Evolutionary conservation across 1,140 invertebrate genomes (phyloP).

Genomic region (Hypothenemus hampei): DNA sequence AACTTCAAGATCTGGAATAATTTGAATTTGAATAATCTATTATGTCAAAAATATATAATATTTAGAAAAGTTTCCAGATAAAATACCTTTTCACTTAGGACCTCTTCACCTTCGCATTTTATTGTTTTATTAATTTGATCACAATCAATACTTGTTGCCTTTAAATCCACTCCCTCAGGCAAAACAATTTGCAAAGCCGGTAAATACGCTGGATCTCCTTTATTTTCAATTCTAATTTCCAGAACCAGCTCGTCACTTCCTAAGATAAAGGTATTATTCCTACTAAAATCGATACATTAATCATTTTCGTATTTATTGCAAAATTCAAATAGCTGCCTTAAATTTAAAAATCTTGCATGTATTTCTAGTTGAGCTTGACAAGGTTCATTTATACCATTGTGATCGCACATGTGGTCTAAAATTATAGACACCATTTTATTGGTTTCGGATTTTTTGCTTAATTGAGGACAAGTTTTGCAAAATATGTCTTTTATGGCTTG

Average conservation of each 20-base stretch:
- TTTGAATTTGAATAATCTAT: constrained; percentile 22
- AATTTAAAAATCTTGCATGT: constrained; percentile 16
- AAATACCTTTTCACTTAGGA: constrained; percentile 1
- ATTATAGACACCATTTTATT: constrained; percentile 32
- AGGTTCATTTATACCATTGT: constrained; percentile 42
- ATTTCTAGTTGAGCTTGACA: constrained; percentile 42
- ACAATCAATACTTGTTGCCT: background rate
- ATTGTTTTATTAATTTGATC: background rate
- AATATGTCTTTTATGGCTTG: constrained; percentile 4
- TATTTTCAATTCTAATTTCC: constrained; percentile 39
- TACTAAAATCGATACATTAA: constrained; percentile 6
- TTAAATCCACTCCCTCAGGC: constrained; percentile 37
- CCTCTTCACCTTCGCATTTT: constrained; percentile 1
- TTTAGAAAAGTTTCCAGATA: background rate
- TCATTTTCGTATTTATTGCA: background rate
- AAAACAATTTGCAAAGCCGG: constrained; percentile 37
- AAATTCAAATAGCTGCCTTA: constrained; percentile 16
- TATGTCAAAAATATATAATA: constrained; percentile 31
- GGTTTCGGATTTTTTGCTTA: constrained; percentile 22
- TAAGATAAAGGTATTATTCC: constrained; percentile 39
- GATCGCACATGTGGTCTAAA: constrained; percentile 39
- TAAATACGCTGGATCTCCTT: constrained; percentile 44
- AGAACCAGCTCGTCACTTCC: constrained; percentile 41
- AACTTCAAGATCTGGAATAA: constrained; percentile 39
- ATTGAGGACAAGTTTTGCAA: constrained; percentile 19